Evolutionary conservation across 2,113 vertebrate genomes (phyloP).

Genomic region (Callocephalon fimbriatum): DNA sequence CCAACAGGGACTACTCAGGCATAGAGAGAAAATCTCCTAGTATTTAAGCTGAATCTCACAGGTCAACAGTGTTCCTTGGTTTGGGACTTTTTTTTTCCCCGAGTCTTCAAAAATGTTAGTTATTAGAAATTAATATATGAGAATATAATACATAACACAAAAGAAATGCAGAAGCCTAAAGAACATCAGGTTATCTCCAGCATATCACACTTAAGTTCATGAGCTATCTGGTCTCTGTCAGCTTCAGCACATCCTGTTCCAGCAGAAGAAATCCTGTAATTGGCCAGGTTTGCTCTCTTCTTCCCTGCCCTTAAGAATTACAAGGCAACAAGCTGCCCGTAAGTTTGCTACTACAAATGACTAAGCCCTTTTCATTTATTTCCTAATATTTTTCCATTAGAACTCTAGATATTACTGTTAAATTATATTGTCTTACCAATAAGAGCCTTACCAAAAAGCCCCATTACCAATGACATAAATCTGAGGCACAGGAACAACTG

Average conservation of each 20-base stretch:
- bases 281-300: not conserved
- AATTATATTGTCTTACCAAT: not conserved
- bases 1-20: not conserved
- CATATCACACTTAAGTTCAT: not conserved
- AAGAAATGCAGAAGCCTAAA: not conserved
- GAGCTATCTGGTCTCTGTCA: not conserved
- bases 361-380: conserved; percentile 29
- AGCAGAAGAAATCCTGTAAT: conserved; percentile 26
- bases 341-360: not conserved
- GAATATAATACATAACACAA: not conserved
- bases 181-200: not conserved
- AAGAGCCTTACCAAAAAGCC: not conserved
- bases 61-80: not conserved
- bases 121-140: not conserved
- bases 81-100: fast-evolving
- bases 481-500: not conserved
- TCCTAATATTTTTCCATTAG: conserved; percentile 24
- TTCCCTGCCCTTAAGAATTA: conserved; percentile 2
- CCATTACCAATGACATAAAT: conserved; percentile 9
- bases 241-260: not conserved
- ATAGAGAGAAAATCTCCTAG: not conserved
- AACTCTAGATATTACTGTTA: conserved; percentile 17
- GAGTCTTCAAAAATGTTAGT: not conserved
- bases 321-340: not conserved
- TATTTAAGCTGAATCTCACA: not conserved